Conservation (phyloP, 2,888 invertebrate genomes). For the Stenoptilia bipunctidactyla region DNA sequence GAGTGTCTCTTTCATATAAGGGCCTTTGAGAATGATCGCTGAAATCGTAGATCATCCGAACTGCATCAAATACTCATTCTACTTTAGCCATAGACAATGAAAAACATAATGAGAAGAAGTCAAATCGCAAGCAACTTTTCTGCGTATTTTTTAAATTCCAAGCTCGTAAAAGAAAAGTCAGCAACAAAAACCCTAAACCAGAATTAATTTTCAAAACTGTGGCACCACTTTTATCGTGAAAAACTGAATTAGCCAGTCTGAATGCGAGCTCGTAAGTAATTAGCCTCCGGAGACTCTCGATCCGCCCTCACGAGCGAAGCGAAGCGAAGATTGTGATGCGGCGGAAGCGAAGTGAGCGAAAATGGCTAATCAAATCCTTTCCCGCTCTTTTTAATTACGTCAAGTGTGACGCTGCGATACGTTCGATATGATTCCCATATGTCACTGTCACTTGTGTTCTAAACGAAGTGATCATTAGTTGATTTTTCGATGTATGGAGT, state of each 20-base stretch:
- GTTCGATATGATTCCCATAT: conserved; percentile 1
- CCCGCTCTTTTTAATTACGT: conserved; percentile 31
- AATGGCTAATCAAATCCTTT: conserved; percentile 71
- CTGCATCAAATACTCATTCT: too few relatives aligned
- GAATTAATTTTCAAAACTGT: background rate
- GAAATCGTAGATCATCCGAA: conserved; percentile 9
- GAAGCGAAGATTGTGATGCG: conserved; percentile 58
- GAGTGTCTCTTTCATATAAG: conserved; percentile 30
- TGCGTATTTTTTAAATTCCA: conserved; percentile 7
- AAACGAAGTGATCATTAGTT: conserved; percentile 23
- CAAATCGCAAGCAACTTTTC: too few relatives aligned
- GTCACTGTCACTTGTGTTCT: background rate
- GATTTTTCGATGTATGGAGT: conserved; percentile 43
- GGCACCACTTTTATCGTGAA: conserved; percentile 26
- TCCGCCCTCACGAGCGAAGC: conserved; percentile 61
- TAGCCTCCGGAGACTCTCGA: conserved; percentile 68
- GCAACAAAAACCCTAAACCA: conserved; percentile 9
- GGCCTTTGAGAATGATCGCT: conserved; percentile 42
- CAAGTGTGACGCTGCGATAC: background rate
- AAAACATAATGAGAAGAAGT: too few relatives aligned
- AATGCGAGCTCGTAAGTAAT: conserved; percentile 68
- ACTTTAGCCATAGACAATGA: too few relatives aligned
- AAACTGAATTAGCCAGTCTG: conserved; percentile 60
- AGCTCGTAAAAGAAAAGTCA: conserved; percentile 14
- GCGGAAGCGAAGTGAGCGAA: conserved; percentile 50